Base-by-base conservation (phyloP, 2,888 invertebrate genomes). In the Bursaphelenchus okinawaensis region DNA sequence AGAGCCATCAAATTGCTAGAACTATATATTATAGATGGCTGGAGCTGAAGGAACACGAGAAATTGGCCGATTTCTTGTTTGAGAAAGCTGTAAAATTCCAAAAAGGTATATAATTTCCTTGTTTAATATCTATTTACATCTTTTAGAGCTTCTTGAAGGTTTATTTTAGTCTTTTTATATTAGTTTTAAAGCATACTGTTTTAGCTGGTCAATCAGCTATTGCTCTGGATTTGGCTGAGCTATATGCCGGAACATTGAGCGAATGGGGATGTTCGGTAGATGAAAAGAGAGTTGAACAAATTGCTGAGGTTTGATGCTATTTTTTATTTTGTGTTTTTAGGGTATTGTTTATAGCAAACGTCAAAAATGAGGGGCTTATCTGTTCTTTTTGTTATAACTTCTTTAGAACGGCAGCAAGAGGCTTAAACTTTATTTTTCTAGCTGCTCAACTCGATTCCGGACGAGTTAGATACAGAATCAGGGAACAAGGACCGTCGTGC, bases 1-100 rank as follows among this genome's bases (percentile, higher is more conserved):
- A 77, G 56, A 78, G 76, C 8, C 78, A 77, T 62, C 78, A 78
- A 56, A 68, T 78, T 31, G 76, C 68, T 55, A 67, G 78, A 7
- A 78, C 78, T 20, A 50, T 78, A 9, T 72, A 64, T 64, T 72
- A 69, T 50, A 70, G 78, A 12, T 58, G 66, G 51, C 51, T 67
- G 19, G 61, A 65, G n/a, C 63, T 67, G 20, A 59, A 61, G 50
- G 66, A 68, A n/a, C 66, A 66, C 63, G 65, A 62, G 7, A 66
- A 71, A 24, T 60, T 77, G 55, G 55, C 72, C 20, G 59, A 56
- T 20, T 57, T 75, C 9, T 66, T 77, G 29, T 68, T 58, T 66
- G 62, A 68, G 29, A 72, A 70, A 23, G 52, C 63, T n/a, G 22
- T 55, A 9, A 63, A 62, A 7, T 55, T 75, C 16, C 22, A 70